Conservation (phyloP, 2,888 invertebrate species). For the Sceliomorpha sp. region DNA sequence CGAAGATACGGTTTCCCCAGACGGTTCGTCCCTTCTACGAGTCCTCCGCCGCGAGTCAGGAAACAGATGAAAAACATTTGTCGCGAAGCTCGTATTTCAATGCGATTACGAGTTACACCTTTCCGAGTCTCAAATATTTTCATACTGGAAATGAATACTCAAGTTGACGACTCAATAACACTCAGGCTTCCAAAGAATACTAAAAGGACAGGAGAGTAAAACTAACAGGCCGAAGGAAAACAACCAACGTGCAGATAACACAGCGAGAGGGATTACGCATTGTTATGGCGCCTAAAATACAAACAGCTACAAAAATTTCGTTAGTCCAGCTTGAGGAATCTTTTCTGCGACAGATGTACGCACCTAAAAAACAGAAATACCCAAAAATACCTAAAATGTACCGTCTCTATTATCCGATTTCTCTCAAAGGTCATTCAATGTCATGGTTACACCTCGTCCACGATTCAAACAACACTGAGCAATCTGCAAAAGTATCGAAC, state of each 20-base stretch:
- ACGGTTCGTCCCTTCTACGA: no score
- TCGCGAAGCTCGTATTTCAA: not conserved
- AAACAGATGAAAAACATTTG: conserved; percentile 39
- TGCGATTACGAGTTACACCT: not conserved
- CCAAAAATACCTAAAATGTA: no score
- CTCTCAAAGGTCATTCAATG: no score
- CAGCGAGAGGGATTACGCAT: conserved; percentile 33
- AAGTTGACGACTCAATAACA: conserved; percentile 9
- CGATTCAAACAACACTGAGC: no score
- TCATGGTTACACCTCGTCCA: no score
- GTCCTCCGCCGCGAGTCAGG: no score
- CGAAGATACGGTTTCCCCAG: no score
- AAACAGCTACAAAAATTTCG: conserved; percentile 32
- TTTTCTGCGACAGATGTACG: no score
- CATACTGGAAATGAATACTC: not conserved
- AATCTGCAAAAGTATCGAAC: no score
- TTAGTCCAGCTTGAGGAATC: conserved; percentile 10
- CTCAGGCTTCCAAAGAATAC: no score
- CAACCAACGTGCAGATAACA: conserved; percentile 31
- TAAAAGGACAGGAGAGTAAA: not conserved
- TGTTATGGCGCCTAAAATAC: conserved; percentile 37
- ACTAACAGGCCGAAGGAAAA: conserved; percentile 3
- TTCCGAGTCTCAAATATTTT: conserved; percentile 14
- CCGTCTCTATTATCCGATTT: no score
- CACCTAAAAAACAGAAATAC: no score